Evolutionary conservation across 1,140 invertebrate species (phyloP).

Genomic region (Philopotamus ludificatus): DNA sequence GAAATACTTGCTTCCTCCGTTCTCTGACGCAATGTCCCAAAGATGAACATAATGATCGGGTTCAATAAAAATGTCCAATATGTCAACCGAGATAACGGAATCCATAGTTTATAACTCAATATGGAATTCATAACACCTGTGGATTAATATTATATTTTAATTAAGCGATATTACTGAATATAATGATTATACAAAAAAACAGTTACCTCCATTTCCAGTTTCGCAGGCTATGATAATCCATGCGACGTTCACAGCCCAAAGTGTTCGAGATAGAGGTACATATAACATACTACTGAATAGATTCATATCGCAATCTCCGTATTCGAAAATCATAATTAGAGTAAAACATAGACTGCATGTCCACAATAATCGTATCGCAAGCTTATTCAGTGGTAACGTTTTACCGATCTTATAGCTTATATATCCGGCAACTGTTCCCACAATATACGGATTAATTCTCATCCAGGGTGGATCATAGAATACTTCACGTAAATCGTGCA

Average conservation of each 20-base stretch:
- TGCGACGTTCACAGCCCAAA: constrained; percentile 54
- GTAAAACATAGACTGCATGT: no score
- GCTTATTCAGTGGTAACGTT: constrained; percentile 47
- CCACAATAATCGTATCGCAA: no score
- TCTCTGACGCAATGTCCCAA: neutral
- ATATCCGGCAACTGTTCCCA: constrained; percentile 53
- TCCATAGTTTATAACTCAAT: constrained; percentile 51
- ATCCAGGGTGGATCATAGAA: constrained; percentile 57
- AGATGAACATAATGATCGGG: constrained; percentile 45
- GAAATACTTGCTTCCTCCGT: neutral
- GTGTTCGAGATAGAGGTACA: constrained; percentile 47
- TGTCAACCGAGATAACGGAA: constrained; percentile 55
- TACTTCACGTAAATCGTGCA: constrained; percentile 46
- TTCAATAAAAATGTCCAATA: constrained; percentile 57
- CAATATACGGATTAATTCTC: constrained; percentile 55
- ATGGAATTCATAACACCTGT: constrained; percentile 49
- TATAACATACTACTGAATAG: constrained; percentile 49
- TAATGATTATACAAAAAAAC: constrained; percentile 43
- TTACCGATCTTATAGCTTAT: constrained; percentile 48
- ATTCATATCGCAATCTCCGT: neutral
- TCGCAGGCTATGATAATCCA: constrained; percentile 56
- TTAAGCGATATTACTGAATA: constrained; percentile 36
- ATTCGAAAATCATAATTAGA: neutral
- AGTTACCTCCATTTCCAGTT: constrained; percentile 50
- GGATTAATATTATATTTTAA: constrained; percentile 28